Evolutionary conservation across 2,888 invertebrate genomes (phyloP).

Genomic region (Hymenopus coronatus): DNA sequence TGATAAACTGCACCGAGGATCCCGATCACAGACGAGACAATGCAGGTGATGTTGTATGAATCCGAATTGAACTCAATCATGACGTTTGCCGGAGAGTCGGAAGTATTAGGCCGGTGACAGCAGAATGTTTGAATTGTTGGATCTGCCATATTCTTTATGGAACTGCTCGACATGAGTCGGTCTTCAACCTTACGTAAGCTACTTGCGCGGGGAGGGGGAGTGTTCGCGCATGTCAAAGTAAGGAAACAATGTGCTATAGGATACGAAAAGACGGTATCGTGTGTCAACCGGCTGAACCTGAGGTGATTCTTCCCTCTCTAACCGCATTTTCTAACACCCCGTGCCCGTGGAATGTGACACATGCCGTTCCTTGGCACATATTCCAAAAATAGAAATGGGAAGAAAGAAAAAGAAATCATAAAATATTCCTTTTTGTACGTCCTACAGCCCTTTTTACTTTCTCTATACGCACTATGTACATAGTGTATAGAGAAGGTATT

Average conservation of each 20-base stretch:
- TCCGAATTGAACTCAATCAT: constrained; percentile 72
- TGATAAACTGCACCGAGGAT: constrained; percentile 75
- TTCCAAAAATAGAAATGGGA: too few relatives aligned
- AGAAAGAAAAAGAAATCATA: too few relatives aligned
- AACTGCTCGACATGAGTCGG: not conserved
- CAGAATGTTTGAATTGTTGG: constrained; percentile 82
- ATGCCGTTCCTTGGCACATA: not conserved
- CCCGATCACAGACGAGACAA: constrained; percentile 70
- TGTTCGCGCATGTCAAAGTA: not conserved
- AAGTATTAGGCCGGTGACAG: constrained; percentile 66
- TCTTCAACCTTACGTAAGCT: not conserved
- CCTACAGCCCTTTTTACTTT: too few relatives aligned
- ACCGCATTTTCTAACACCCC: not conserved
- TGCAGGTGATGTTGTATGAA: constrained; percentile 70
- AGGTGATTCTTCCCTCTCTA: too few relatives aligned
- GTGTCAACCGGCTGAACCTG: not conserved
- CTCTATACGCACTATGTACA: too few relatives aligned
- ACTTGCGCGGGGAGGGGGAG: too few relatives aligned
- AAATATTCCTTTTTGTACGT: too few relatives aligned
- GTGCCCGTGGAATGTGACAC: not conserved
- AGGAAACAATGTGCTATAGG: not conserved
- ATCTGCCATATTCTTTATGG: constrained; percentile 61
- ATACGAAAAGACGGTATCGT: not conserved
- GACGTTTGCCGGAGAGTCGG: constrained; percentile 62
- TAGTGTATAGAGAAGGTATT: too few relatives aligned